phyloP scores from a whole-genome alignment of 2,797 vertebrate genomes.

The Sylvilagus floridanus region DNA sequence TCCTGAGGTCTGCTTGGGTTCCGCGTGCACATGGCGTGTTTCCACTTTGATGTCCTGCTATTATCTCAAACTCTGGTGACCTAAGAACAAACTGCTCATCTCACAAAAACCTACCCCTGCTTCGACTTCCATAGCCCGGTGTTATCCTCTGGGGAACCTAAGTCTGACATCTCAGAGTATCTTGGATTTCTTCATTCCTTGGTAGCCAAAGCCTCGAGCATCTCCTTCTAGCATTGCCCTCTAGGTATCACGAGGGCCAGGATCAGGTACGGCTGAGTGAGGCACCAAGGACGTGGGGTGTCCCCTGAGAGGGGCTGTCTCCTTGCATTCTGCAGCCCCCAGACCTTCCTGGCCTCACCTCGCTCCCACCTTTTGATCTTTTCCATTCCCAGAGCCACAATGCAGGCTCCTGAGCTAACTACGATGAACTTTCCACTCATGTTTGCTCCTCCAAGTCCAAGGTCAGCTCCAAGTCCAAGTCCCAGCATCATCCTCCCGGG shows the following conservation, averaged over 20 bases:
- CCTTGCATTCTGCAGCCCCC: not conserved
- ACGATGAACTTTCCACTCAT: not conserved
- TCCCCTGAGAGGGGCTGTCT: not conserved
- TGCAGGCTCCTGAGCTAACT: not conserved
- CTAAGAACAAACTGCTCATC: not conserved
- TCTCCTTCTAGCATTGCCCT: not conserved
- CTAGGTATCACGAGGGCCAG: no score
- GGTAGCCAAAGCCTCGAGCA: not conserved
- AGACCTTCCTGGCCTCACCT: not conserved
- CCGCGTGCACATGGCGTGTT: no score
- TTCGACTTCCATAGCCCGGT: not conserved
- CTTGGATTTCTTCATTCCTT: not conserved
- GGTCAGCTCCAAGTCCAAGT: not conserved
- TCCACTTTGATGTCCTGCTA: not conserved
- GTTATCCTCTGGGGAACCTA: not conserved
- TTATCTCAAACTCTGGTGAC: not conserved
- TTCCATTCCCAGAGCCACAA: not conserved
- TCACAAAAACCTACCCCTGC: no score
- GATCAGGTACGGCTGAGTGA: not conserved
- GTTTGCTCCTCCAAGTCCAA: not conserved
- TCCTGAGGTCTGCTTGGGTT: not conserved
- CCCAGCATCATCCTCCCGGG: not conserved
- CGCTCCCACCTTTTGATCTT: not conserved
- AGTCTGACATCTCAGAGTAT: not conserved
- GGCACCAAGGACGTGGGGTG: accelerated